Evolutionary conservation across 2,797 vertebrate species (phyloP).

Genomic region (Parotocinclus haroldoi): DNA sequence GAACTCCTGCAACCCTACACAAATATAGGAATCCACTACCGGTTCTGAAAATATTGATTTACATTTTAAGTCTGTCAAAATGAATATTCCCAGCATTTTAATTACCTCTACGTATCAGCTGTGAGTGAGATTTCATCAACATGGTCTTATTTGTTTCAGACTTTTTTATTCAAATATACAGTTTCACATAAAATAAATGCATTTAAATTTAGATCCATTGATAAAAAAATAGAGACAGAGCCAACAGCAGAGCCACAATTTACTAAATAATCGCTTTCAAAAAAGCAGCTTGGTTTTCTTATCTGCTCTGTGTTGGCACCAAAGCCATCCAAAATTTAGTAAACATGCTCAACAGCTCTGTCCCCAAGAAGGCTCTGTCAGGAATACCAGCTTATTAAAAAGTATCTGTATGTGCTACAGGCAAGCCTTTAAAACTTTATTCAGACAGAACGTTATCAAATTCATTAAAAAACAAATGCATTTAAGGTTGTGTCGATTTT

Average conservation of each 20-base stretch:
- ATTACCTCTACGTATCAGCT: background rate
- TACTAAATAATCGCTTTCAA: conserved; percentile 22
- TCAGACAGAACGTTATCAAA: background rate
- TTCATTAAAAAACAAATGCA: conserved; percentile 6
- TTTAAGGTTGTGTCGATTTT: background rate
- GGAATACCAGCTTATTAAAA: conserved; percentile 10
- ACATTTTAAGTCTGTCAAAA: conserved; percentile 1
- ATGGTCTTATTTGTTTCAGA: background rate
- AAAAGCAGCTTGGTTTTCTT: conserved; percentile 1
- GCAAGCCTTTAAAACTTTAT: conserved; percentile 18
- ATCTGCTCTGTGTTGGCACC: background rate
- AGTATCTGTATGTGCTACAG: background rate
- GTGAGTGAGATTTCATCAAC: no score
- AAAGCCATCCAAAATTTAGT: background rate
- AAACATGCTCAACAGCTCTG: background rate
- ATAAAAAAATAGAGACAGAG: conserved; percentile 10
- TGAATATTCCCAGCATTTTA: conserved; percentile 7
- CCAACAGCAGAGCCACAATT: background rate
- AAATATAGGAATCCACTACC: background rate
- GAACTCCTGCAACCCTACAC: no score
- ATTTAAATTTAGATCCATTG: background rate
- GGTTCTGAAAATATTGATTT: conserved; percentile 16
- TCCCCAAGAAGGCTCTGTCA: background rate
- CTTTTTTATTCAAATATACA: background rate
- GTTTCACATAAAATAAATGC: background rate